Conservation (phyloP, 2,888 invertebrate species). For the Amphipoea oculea region DNA sequence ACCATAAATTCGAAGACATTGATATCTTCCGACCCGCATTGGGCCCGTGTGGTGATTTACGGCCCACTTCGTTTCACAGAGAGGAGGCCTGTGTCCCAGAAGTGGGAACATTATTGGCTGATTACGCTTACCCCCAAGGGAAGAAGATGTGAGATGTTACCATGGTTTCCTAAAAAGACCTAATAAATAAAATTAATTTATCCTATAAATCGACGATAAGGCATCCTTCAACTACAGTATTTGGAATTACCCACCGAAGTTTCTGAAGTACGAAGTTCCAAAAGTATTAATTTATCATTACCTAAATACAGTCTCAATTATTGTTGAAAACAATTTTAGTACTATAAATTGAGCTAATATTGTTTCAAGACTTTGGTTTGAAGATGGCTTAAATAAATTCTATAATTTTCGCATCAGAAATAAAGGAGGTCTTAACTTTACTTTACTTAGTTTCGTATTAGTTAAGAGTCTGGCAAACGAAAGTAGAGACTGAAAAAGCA, state of each 20-base stretch:
- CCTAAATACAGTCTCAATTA: neutral
- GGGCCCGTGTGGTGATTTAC: no score
- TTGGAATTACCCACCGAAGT: neutral
- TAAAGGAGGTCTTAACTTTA: slow-evolving; percentile 11
- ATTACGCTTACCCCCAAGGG: neutral
- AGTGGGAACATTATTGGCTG: no score
- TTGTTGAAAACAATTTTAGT: slow-evolving; percentile 6
- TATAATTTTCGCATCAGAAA: slow-evolving; percentile 27
- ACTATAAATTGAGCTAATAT: slow-evolving; percentile 19
- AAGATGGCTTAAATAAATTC: neutral
- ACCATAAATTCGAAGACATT: no score
- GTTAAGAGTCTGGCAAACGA: no score
- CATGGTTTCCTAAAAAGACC: neutral
- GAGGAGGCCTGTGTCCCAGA: no score
- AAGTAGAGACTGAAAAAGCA: no score
- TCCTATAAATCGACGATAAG: neutral
- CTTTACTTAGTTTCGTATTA: neutral
- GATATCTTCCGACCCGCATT: no score
- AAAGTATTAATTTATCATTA: slow-evolving; percentile 20
- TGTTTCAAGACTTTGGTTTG: slow-evolving; percentile 21
- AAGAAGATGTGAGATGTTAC: neutral
- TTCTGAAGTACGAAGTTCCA: neutral
- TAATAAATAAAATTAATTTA: neutral
- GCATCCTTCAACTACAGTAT: neutral
- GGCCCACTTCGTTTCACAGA: no score